Evolutionary conservation across 2,113 vertebrate genomes (phyloP), one percentile per base, ranked within the genome.

Genomic region (Cyanocitta stelleri): DNA sequence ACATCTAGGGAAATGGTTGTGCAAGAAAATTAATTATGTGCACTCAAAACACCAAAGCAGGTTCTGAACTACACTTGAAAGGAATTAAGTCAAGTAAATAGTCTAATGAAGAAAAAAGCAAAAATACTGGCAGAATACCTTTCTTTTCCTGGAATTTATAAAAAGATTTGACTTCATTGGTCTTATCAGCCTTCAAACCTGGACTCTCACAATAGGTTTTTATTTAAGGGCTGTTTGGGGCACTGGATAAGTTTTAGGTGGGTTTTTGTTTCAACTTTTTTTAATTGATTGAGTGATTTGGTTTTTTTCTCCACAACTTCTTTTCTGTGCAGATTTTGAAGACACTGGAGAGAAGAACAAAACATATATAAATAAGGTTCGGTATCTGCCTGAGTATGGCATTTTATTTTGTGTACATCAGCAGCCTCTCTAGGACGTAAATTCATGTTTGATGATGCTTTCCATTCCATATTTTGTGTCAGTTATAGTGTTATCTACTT

Each of bases 201-300:
- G 22, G 8, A 62, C 14, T 76, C 2, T 48, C 7, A 10, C 21
- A 41, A 29, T 0, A 64, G 8, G 46, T 44, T 79, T 77, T 63
- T 72, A 22, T 66, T 56, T 26, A n/a, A 51, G 7, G 9, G 1
- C 21, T 69, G 6, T 61, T 69, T 66, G 16, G 5, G 5, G 3
- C 1, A 0, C 32, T 21, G 10, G 6, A 81, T 44, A 62, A n/a
- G 22, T 74, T 87, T 74, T 37, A 62, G 23, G 9, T n/a, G 2
- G 21, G 24, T 27, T 76, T 83, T 76, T 35, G 2, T 41, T 55
- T 26, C 0, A 0, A 32, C 0, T 4, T 33, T n/a, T n/a, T 85
- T 43, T 56, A 6, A 4, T 26, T n/a, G 2, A 1, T n/a, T 32
- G 5, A 13, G 37, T 66, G 11, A 7, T 43, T 84, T 33, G 7